Conservation (phyloP, 2,888 invertebrate genomes). For the Perdita meconis region DNA sequence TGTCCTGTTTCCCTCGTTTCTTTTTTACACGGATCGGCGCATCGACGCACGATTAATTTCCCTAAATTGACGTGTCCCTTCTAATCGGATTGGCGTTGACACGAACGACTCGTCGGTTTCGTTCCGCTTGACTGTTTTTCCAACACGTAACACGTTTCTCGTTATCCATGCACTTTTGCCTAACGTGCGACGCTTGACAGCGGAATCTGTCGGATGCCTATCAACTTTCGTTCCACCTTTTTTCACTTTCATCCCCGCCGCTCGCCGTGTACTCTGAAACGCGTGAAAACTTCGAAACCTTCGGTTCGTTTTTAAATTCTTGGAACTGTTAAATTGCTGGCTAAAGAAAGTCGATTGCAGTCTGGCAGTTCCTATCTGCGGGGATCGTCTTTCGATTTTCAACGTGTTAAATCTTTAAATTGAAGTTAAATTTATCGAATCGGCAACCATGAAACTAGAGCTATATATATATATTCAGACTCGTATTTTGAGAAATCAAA, state of each 20-base stretch:
- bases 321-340: no score
- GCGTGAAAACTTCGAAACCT: neutral
- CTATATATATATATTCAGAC: no score
- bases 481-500: no score
- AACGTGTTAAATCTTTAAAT: no score
- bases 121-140: neutral
- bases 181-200: conserved; percentile 23
- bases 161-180: conserved; percentile 17
- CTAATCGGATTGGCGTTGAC: conserved; percentile 40
- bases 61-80: conserved; percentile 55
- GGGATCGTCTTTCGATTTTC: no score
- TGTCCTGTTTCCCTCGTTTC: neutral
- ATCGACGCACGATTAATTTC: conserved; percentile 44
- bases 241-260: neutral
- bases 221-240: neutral
- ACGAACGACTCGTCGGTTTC: conserved; percentile 16
- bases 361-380: no score
- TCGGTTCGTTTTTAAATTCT: neutral
- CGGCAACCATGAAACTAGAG: no score
- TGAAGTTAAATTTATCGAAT: no score
- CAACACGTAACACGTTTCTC: neutral
- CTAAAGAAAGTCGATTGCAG: no score
- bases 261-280: neutral
- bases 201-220: conserved; percentile 8
- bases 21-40: conserved; percentile 45